A percentile compares a stretch with the other conserved stretches of the same genome.
Evolutionary conservation across 2,888 invertebrate species (phyloP).

Genomic region (Dermolepida albohirtum): DNA sequence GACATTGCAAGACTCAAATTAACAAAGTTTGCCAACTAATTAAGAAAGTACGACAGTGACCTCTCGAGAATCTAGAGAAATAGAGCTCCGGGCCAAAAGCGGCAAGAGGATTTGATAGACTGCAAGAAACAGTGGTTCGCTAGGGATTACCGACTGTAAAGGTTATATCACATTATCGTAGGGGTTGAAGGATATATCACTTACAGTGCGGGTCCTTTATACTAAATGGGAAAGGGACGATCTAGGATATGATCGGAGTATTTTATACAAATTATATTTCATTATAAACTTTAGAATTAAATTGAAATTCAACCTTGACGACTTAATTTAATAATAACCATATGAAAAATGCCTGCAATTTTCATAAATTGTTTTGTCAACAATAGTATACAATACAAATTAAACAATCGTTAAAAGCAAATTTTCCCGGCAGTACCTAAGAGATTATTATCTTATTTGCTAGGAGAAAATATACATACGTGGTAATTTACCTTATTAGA

Average conservation of each 20-base stretch:
- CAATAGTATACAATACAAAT: no score
- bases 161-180: conserved; percentile 29
- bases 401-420: no score
- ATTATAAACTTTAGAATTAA: background rate
- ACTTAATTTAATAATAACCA: no score
- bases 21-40: conserved; percentile 64
- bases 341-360: no score
- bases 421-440: no score
- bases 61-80: conserved; percentile 54
- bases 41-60: conserved; percentile 63
- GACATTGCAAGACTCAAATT: conserved; percentile 62
- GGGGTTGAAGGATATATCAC: conserved; percentile 7
- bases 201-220: conserved; percentile 7
- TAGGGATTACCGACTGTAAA: conserved; percentile 47
- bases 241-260: conserved; percentile 17
- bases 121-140: conserved; percentile 46
- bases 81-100: conserved; percentile 44
- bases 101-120: conserved; percentile 53
- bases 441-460: no score
- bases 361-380: no score
- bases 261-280: conserved; percentile 11
- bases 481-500: no score
- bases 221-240: conserved; percentile 10
- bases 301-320: no score
- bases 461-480: no score